Conservation (phyloP, 1,140 invertebrate species). For the Drosophila murphyi region DNA sequence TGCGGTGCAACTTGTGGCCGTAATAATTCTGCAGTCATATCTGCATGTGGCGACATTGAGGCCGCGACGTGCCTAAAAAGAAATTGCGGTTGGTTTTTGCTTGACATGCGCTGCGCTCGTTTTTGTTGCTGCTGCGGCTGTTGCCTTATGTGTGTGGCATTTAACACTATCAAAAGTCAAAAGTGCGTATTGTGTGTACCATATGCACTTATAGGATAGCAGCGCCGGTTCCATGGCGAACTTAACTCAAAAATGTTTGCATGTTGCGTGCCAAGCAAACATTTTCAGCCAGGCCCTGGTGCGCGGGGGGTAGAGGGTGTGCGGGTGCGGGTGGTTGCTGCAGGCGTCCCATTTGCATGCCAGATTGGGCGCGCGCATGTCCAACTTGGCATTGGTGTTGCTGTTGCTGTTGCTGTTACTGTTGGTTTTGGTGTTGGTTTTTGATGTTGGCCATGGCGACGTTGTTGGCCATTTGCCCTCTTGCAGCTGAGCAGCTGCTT, state of each 20-base stretch:
- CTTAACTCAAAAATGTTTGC: conserved; percentile 81
- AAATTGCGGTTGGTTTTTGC: conserved; percentile 65
- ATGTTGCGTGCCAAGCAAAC: conserved; percentile 80
- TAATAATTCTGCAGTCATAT: conserved; percentile 76
- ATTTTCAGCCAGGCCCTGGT: conserved; percentile 58
- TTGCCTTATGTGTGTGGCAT: conserved; percentile 65
- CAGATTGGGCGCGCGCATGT: conserved; percentile 80
- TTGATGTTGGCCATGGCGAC: conserved; percentile 46
- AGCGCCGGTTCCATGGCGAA: conserved; percentile 38
- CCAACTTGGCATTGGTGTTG: conserved; percentile 65
- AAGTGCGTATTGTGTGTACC: conserved; percentile 70
- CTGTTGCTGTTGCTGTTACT: conserved; percentile 35
- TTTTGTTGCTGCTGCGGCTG: conserved; percentile 20
- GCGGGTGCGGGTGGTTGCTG: conserved; percentile 1
- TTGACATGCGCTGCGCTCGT: conserved; percentile 61
- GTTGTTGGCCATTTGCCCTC: conserved; percentile 60
- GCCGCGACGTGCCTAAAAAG: conserved; percentile 77
- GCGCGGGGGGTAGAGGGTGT: background rate
- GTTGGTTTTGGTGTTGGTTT: conserved; percentile 1
- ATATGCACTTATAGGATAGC: conserved; percentile 53
- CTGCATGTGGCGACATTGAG: conserved; percentile 55
- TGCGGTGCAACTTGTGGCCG: conserved; percentile 28
- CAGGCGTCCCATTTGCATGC: conserved; percentile 69
- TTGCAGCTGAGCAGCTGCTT: conserved; percentile 50
- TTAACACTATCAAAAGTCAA: conserved; percentile 80